Base-by-base conservation (phyloP, 2,797 vertebrate species). In the Rhynchonycteris naso region DNA sequence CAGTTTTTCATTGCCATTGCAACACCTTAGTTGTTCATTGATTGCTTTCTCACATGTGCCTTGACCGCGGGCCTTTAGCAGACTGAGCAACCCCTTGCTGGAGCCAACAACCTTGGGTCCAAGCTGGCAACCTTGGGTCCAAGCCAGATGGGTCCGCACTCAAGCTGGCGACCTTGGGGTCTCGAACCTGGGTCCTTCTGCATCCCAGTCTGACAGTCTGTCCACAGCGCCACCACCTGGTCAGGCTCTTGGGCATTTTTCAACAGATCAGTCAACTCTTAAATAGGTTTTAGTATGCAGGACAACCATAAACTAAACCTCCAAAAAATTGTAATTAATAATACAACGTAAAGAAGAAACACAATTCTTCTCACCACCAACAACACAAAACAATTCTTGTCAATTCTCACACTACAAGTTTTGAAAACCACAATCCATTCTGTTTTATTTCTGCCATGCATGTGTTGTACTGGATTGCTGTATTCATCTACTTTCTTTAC, bases 371-470 rank as follows among this genome's bases (percentile, higher is more conserved):
- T 95, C 24, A 52, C 30, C 24, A 74, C 12, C 43, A 83, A 71
- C 1, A 52, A 28, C 71, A 92, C 21, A 88, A 91, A 90, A 81
- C 12, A 26, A 84, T 75, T 90, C 61, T 81, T 88, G 2, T 52
- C 72, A 18, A 61, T 78, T 85, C 30, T 95, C 78, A 94, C 30
- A 65, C 38, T 38, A 12, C 1, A 47, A 88, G 18, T 92, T 22
- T 90, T 94, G 91, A 33, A 96, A 80, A 84, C 33, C 1, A 63
- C 5, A 14, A 74, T 33, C 30, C 50, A 72, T n/a, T 82, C 50
- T 88, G 22, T 74, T 95, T 92, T 87, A 74, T 89, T 88, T 91
- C 85, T 95, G 91, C 47, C 38, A 19, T 68, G 22, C 68, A 91
- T 28, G 21, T 72, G 16, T 59, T 88, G n/a, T 33, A 63, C n/a